Percentiles rank a stretch among this genome's conserved stretches.
Evolutionary conservation across 2,888 invertebrate genomes (phyloP).

Genomic region (Conops quadrifasciatus): DNA sequence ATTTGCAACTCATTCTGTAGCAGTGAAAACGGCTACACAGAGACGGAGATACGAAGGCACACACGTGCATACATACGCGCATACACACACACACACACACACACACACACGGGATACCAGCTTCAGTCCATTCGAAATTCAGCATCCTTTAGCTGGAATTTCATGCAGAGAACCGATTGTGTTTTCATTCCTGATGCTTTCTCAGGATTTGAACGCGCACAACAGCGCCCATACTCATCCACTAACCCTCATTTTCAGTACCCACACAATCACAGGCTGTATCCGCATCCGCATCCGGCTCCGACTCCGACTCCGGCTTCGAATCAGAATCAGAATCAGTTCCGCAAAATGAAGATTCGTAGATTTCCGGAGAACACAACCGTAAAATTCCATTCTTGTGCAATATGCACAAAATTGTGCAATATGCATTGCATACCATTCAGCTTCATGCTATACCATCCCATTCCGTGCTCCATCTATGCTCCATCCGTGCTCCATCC

Average conservation of each 20-base stretch:
- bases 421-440: constrained; percentile 49
- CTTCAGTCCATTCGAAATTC: neutral
- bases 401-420: constrained; percentile 56
- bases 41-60: neutral
- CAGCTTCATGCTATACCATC: constrained; percentile 21
- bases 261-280: constrained; percentile 6
- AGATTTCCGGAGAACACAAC: constrained; percentile 36
- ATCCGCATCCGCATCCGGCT: constrained; percentile 1
- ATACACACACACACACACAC: neutral
- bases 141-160: neutral
- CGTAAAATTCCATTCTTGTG: constrained; percentile 52
- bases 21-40: neutral
- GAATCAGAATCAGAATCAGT: constrained; percentile 22
- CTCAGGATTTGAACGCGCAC: neutral
- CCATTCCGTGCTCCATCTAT: neutral
- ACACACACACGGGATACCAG: constrained; percentile 1
- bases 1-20: constrained; percentile 30
- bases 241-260: neutral
- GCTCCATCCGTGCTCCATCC: neutral
- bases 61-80: neutral
- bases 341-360: constrained; percentile 27
- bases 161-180: too few species aligned
- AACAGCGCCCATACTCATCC: constrained; percentile 1
- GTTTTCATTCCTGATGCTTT: neutral
- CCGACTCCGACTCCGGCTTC: neutral